phyloP scores from a whole-genome alignment of 2,888 invertebrate species.

The Platycheirus albimanus region DNA sequence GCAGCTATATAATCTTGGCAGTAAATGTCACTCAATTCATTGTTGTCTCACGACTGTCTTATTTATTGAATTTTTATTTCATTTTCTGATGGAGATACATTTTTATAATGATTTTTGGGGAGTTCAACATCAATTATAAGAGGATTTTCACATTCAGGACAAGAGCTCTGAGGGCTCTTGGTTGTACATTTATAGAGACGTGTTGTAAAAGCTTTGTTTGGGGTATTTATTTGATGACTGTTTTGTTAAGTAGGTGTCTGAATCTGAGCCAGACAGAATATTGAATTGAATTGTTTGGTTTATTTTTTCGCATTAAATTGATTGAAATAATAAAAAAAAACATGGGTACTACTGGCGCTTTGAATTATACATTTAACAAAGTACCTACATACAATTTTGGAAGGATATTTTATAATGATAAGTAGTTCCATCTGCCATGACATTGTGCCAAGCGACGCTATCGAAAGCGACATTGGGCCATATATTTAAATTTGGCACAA shows the following conservation, averaged over 20 bases:
- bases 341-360: background rate
- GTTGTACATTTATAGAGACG: background rate
- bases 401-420: too few species aligned
- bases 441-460: too few species aligned
- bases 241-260: background rate
- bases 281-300: constrained; percentile 45
- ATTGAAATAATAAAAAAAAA: background rate
- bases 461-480: too few species aligned
- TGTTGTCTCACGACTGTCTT: background rate
- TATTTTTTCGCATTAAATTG: constrained; percentile 1
- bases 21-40: background rate
- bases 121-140: background rate
- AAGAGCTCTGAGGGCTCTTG: background rate
- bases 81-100: too few species aligned
- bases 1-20: background rate
- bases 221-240: background rate
- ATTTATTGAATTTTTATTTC: background rate
- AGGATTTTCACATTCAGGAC: background rate
- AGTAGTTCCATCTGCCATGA: too few species aligned
- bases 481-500: too few species aligned
- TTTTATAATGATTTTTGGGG: background rate
- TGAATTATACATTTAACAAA: background rate
- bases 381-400: too few species aligned
- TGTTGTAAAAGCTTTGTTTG: background rate
- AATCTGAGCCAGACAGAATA: background rate